A percentile compares a stretch with the other conserved stretches of the same genome.
Conservation (phyloP, 2,888 invertebrate species). For the Muscina levida region DNA sequence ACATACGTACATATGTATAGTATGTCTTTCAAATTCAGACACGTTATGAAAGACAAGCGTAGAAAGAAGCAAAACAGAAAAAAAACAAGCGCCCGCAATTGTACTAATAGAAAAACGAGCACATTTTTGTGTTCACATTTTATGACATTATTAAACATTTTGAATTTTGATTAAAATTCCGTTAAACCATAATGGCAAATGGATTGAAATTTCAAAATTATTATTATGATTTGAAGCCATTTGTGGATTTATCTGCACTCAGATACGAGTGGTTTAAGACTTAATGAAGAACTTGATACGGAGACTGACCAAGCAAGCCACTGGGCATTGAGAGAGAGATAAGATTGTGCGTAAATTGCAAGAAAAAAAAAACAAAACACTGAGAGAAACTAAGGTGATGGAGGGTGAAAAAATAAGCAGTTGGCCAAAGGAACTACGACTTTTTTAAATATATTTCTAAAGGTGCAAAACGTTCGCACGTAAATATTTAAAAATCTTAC, state of each 20-base stretch:
- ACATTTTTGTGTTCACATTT: conserved; percentile 55
- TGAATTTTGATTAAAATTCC: conserved; percentile 60
- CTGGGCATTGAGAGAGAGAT: background rate
- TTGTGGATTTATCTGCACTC: conserved; percentile 43
- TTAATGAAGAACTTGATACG: conserved; percentile 17
- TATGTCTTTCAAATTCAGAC: conserved; percentile 1
- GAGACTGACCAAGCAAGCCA: background rate
- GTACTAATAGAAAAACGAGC: conserved; percentile 38
- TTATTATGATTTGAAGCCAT: conserved; percentile 58
- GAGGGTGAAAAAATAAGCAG: too few species aligned
- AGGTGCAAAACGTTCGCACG: too few species aligned
- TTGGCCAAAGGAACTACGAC: too few species aligned
- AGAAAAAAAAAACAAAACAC: too few species aligned
- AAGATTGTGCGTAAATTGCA: background rate
- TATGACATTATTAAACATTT: conserved; percentile 63
- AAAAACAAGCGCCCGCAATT: background rate
- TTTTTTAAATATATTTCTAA: too few species aligned
- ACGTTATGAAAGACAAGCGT: background rate
- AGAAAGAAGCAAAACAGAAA: background rate
- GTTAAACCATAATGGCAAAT: conserved; percentile 49
- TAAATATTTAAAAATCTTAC: too few species aligned
- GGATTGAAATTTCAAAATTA: conserved; percentile 52
- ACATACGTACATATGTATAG: too few species aligned
- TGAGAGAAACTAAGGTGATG: conserved; percentile 16
- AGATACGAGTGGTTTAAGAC: background rate